phyloP scores from a whole-genome alignment of 1,140 invertebrate species.

The Pectinophora gossypiella region DNA sequence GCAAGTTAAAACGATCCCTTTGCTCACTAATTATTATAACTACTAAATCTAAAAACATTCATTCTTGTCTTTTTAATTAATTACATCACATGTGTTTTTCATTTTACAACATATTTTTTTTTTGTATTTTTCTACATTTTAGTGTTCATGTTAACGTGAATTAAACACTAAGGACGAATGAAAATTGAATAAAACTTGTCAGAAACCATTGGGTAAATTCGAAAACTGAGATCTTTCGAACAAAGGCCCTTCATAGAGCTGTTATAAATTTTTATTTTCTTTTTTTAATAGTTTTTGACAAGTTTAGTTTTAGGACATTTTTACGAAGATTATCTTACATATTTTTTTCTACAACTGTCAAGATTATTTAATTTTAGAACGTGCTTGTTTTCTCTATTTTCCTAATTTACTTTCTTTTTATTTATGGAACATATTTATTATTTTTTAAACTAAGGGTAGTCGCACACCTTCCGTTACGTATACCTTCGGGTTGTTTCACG shows the following conservation, averaged over 20 bases:
- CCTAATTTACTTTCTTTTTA: not conserved
- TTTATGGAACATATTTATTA: not conserved
- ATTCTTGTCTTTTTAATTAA: not conserved
- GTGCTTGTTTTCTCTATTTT: not conserved
- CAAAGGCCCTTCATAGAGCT: not conserved
- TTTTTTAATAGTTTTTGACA: no score
- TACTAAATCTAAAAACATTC: conserved; percentile 1
- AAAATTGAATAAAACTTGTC: not conserved
- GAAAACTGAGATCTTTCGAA: not conserved
- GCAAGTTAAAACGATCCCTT: not conserved
- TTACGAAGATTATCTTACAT: no score
- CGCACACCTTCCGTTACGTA: not conserved
- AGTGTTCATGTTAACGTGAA: not conserved
- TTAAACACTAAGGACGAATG: not conserved
- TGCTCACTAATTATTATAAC: not conserved
- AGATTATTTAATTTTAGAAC: not conserved
- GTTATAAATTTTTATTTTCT: no score
- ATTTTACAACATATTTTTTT: not conserved
- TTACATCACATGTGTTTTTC: not conserved
- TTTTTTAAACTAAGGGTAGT: not conserved
- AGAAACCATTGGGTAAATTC: not conserved
- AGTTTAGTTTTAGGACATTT: no score
- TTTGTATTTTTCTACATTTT: not conserved
- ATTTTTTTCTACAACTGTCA: not conserved
- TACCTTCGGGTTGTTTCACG: not conserved